These are phyloP conservation scores for Phlogophora meticulosa DNA, from an alignment of 2,888 invertebrate species.

Conservation along the genomic window DNA sequence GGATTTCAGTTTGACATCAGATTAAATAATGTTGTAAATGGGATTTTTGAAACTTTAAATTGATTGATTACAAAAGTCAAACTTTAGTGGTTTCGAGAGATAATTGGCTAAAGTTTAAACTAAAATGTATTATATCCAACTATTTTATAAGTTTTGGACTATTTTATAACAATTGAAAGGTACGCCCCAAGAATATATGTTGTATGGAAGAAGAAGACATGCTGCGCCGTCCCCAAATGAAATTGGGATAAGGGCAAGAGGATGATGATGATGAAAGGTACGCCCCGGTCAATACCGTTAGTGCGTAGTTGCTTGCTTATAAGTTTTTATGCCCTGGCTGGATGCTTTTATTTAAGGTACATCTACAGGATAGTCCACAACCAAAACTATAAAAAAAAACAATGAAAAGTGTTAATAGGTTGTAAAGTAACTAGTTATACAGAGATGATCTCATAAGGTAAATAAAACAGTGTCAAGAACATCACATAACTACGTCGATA, in stretches of 20 bases:
- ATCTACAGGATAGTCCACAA: too few species aligned
- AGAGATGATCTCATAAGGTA: conserved; percentile 24
- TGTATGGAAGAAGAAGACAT: too few species aligned
- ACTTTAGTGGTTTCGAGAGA: neutral
- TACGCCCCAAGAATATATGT: too few species aligned
- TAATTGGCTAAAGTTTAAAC: neutral
- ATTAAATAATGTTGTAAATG: conserved; percentile 25
- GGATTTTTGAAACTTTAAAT: conserved; percentile 21
- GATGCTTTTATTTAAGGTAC: too few species aligned
- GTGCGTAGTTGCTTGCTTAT: too few species aligned
- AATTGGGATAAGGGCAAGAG: too few species aligned
- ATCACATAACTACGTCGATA: conserved; percentile 9
- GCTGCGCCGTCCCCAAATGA: too few species aligned
- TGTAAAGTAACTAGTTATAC: neutral
- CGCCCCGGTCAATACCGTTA: too few species aligned
- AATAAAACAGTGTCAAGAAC: conserved; percentile 48
- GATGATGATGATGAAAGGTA: too few species aligned
- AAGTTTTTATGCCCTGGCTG: too few species aligned
- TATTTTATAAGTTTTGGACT: neutral
- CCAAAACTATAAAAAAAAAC: too few species aligned
- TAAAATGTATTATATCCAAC: neutral
- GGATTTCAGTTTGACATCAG: conserved; percentile 29
- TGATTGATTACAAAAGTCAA: conserved; percentile 12
- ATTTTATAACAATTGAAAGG: too few species aligned
- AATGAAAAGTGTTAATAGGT: neutral